Conservation (phyloP, 2,113 vertebrate genomes). For the Phrynosoma platyrhinos region DNA sequence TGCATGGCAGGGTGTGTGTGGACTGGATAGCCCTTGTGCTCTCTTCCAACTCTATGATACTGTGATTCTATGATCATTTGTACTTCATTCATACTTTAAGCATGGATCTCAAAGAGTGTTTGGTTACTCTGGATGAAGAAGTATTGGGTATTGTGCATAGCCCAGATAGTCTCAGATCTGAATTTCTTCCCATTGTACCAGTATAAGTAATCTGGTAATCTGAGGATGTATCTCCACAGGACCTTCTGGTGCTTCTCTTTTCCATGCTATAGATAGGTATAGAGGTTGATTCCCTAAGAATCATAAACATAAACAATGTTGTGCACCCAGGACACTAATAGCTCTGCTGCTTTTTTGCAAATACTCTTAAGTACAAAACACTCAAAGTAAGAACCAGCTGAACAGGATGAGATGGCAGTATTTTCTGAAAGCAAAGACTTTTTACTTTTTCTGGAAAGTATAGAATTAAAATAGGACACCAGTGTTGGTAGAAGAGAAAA, state of each 20-base stretch:
- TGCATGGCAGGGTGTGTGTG: no score
- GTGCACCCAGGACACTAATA: background rate
- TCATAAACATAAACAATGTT: background rate
- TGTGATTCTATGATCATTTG: no score
- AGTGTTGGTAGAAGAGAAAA: background rate
- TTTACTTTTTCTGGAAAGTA: background rate
- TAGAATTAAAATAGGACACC: background rate
- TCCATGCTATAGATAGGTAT: background rate
- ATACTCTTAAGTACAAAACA: background rate
- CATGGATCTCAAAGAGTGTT: no score
- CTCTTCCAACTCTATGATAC: no score
- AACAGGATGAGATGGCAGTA: background rate
- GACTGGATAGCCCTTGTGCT: no score
- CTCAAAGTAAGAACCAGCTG: no score
- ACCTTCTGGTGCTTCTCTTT: background rate
- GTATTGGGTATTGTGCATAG: no score
- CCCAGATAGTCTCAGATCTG: no score
- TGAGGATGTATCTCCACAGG: background rate
- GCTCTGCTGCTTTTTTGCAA: background rate
- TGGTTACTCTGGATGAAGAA: no score
- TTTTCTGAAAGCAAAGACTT: background rate
- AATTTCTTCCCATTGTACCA: background rate
- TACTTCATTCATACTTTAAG: no score
- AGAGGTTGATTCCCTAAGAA: background rate
- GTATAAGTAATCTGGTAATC: background rate